A percentile compares a stretch with the other conserved stretches of the same genome.
Evolutionary conservation across 2,113 vertebrate species (phyloP).

Genomic region (Colossoma macropomum): DNA sequence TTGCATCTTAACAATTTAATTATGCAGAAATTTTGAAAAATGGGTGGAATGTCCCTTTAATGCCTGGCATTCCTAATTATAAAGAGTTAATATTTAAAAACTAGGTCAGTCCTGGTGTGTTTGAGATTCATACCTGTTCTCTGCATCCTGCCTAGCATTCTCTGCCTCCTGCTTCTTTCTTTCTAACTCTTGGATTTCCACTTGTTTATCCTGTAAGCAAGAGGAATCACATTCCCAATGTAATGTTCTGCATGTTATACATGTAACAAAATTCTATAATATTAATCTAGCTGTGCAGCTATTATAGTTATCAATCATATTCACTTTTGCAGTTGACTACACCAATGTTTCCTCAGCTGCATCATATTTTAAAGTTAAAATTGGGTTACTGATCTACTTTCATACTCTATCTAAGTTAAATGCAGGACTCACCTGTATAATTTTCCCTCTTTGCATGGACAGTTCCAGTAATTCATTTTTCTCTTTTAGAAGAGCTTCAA

Average conservation of each 20-base stretch:
- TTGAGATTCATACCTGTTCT: constrained; percentile 63
- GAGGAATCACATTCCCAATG: not conserved
- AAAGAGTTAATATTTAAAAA: too few relatives aligned
- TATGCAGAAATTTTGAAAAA: too few relatives aligned
- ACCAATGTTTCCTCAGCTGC: not conserved
- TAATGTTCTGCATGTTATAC: not conserved
- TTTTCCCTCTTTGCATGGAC: constrained; percentile 67
- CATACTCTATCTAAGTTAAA: not conserved
- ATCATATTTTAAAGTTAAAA: not conserved
- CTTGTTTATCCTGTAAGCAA: constrained; percentile 70
- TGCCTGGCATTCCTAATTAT: too few relatives aligned
- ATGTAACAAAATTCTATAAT: not conserved
- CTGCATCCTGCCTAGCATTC: constrained; percentile 57
- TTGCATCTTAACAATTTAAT: too few relatives aligned
- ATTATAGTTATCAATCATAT: not conserved
- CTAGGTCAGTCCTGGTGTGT: not conserved
- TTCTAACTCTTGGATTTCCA: constrained; percentile 68
- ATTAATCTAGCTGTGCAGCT: not conserved
- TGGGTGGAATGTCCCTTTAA: too few relatives aligned
- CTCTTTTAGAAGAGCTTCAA: constrained; percentile 65
- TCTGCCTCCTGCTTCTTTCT: constrained; percentile 65
- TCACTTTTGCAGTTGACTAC: not conserved
- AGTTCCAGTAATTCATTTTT: constrained; percentile 66
- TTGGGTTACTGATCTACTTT: not conserved
- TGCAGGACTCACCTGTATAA: constrained; percentile 68